Conservation (phyloP, 1,140 invertebrate genomes). For the Lordiphosa clarofinis region DNA sequence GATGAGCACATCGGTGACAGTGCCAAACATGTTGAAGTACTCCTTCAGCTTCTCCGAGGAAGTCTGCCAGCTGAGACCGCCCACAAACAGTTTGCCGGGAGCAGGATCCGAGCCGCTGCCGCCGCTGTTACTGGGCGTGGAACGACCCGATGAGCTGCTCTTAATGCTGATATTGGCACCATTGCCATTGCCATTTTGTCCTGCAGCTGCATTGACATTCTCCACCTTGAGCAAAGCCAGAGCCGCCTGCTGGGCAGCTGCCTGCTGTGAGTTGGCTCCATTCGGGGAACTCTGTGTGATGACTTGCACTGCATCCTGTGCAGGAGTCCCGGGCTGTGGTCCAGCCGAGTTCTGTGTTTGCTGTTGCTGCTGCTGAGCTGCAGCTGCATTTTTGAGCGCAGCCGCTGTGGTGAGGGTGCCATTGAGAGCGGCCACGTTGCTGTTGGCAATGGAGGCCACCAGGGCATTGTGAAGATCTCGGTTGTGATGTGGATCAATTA, state of each 20-base stretch:
- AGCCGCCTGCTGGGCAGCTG: slow-evolving; percentile 70
- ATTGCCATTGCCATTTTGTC: slow-evolving; percentile 39
- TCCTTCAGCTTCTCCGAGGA: slow-evolving; percentile 93
- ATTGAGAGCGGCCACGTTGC: slow-evolving; percentile 73
- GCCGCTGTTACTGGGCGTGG: slow-evolving; percentile 84
- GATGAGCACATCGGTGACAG: slow-evolving; percentile 94
- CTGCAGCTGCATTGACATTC: slow-evolving; percentile 44
- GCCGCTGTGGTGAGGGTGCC: slow-evolving; percentile 68
- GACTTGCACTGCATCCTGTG: slow-evolving; percentile 57
- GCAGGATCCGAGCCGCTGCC: slow-evolving; percentile 84
- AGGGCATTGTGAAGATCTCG: slow-evolving; percentile 83
- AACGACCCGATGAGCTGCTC: slow-evolving; percentile 85
- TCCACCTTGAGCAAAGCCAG: slow-evolving; percentile 60
- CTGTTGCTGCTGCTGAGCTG: slow-evolving; percentile 41
- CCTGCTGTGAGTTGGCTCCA: slow-evolving; percentile 45
- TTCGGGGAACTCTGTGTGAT: slow-evolving; percentile 38
- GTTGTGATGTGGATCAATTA: slow-evolving; percentile 82
- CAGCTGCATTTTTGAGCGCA: slow-evolving; percentile 66
- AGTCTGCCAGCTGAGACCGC: slow-evolving; percentile 94
- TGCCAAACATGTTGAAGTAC: slow-evolving; percentile 95
- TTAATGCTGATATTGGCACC: slow-evolving; percentile 54
- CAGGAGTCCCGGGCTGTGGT: slow-evolving; percentile 18
- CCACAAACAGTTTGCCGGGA: slow-evolving; percentile 93
- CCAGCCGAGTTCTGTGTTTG: slow-evolving; percentile 40
- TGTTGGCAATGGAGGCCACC: slow-evolving; percentile 81